These are phyloP conservation scores for Timandra comae DNA, from an alignment of 2,888 invertebrate species.

Conservation along the genomic window DNA sequence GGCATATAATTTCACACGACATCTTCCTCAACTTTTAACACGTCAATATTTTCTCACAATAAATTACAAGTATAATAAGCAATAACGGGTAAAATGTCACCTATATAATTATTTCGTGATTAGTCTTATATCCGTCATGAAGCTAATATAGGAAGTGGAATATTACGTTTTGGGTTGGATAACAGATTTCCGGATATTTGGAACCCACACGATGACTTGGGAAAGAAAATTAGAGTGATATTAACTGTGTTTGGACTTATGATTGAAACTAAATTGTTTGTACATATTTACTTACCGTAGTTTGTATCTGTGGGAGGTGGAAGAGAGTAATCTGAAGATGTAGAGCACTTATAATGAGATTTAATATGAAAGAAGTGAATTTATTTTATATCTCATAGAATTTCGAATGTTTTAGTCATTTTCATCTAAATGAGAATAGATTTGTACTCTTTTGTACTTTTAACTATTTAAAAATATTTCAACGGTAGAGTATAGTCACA, in stretches of 20 bases:
- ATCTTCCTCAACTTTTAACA: neutral
- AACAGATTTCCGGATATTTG: constrained; percentile 39
- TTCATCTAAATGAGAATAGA: no score
- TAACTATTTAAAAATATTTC: no score
- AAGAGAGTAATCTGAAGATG: no score
- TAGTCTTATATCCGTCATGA: no score
- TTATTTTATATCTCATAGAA: no score
- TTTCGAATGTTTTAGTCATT: no score
- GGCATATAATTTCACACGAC: neutral
- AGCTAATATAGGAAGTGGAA: constrained; percentile 43
- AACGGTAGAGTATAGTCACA: no score
- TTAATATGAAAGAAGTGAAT: no score
- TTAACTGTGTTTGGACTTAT: constrained; percentile 2
- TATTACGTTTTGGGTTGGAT: constrained; percentile 35
- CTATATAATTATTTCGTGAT: no score
- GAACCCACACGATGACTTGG: constrained; percentile 43
- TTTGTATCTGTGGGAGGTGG: constrained; percentile 29
- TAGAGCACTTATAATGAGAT: no score
- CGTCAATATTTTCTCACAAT: constrained; percentile 25
- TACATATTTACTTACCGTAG: constrained; percentile 45
- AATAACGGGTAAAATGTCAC: constrained; percentile 18
- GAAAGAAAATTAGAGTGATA: constrained; percentile 6
- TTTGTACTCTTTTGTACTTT: no score
- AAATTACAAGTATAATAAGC: constrained; percentile 44
- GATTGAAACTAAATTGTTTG: no score